Percentiles rank a stretch among this genome's conserved stretches.
Evolutionary conservation across 2,797 vertebrate species (phyloP).

Genomic region (Clamator glandarius): DNA sequence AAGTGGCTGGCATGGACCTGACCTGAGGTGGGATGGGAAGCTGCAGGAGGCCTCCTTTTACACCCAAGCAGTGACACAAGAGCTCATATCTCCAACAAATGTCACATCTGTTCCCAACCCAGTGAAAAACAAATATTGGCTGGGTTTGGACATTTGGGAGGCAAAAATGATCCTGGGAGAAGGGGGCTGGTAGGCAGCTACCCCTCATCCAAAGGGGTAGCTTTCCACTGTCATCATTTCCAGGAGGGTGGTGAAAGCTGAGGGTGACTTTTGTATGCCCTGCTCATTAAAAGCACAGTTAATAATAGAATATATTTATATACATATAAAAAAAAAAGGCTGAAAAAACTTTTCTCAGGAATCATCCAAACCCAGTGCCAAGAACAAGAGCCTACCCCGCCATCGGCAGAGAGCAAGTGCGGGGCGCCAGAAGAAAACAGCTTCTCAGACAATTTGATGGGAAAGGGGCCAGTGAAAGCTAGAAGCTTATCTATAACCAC

Average conservation of each 20-base stretch:
- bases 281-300: not conserved
- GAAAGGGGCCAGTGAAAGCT: constrained; percentile 72
- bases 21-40: not conserved
- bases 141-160: not conserved
- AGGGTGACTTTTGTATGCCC: not conserved
- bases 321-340: not conserved
- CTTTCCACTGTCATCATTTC: accelerated
- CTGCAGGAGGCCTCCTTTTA: not conserved
- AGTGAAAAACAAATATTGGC: not conserved
- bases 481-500: constrained; percentile 65
- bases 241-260: not conserved
- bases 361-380: constrained; percentile 14
- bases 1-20: not conserved
- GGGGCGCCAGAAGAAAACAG: constrained; percentile 64
- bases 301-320: not conserved
- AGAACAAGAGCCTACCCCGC: constrained; percentile 44
- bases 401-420: constrained; percentile 18
- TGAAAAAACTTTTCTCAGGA: constrained; percentile 38
- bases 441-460: constrained; percentile 60
- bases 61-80: not conserved
- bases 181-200: not conserved
- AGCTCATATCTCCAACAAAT: not conserved
- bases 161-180: not conserved
- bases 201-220: not conserved
- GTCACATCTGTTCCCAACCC: accelerated